Conservation (phyloP, 2,797 vertebrate species). For the Ispidina picta region DNA sequence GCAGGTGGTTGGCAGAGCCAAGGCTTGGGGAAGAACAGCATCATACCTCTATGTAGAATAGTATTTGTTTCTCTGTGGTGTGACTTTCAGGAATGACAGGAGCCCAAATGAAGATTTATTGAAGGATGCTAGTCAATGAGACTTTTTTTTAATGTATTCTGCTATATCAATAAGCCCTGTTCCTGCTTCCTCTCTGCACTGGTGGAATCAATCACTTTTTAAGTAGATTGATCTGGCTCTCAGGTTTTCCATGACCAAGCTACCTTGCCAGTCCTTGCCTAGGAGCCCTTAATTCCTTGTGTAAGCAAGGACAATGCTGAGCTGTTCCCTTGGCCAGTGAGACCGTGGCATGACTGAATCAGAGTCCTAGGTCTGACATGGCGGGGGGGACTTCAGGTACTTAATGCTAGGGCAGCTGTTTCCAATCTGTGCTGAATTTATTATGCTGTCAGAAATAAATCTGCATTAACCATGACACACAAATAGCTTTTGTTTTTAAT, state of each 20-base stretch:
- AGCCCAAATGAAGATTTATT: background rate
- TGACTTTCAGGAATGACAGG: background rate
- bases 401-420: background rate
- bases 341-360: background rate
- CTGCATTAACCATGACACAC: background rate
- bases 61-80: background rate
- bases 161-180: background rate
- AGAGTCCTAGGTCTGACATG: rapidly evolving
- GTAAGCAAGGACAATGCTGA: conserved; percentile 32
- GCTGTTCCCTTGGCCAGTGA: background rate
- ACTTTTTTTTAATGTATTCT: background rate
- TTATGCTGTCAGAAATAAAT: conserved; percentile 10
- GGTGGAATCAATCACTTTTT: conserved; percentile 4
- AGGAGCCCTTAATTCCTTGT: background rate
- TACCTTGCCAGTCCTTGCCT: background rate
- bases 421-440: conserved; percentile 30
- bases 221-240: conserved; percentile 33
- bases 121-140: background rate
- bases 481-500: conserved; percentile 35
- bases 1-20: background rate
- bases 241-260: conserved; percentile 9
- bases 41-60: background rate
- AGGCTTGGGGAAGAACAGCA: background rate
- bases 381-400: background rate
- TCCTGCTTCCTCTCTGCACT: background rate